Percentiles rank a stretch among this genome's conserved stretches.
Conservation (phyloP, 2,888 invertebrate species). For the Chorisops tibialis region DNA sequence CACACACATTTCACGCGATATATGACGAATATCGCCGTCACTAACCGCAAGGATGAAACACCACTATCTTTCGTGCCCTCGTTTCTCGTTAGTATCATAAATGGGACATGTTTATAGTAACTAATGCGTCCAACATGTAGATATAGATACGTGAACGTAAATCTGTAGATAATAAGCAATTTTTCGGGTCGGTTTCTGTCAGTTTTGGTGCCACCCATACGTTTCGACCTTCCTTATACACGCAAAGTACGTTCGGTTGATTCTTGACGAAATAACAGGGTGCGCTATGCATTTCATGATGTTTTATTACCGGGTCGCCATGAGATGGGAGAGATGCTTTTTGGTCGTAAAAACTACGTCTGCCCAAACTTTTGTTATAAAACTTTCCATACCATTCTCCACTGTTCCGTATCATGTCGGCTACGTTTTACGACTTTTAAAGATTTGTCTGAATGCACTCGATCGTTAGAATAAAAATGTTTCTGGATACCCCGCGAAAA, state of each 20-base stretch:
- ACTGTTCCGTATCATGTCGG: slow-evolving; percentile 23
- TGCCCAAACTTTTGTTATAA: slow-evolving; percentile 32
- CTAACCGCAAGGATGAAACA: neutral
- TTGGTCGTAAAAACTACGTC: slow-evolving; percentile 31
- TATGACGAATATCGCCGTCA: neutral
- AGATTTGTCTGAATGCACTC: slow-evolving; percentile 30
- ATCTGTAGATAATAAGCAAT: neutral
- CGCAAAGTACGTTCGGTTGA: slow-evolving; percentile 16
- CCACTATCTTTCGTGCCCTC: neutral
- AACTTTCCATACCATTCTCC: slow-evolving; percentile 28
- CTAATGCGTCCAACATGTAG: neutral
- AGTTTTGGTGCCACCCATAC: neutral
- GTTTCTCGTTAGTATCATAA: neutral
- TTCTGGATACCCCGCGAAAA: neutral
- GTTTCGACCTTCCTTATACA: neutral
- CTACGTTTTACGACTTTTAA: slow-evolving; percentile 30
- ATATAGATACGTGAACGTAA: no score
- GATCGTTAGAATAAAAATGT: slow-evolving; percentile 28
- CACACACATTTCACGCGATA: slow-evolving; percentile 2
- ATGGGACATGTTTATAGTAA: slow-evolving; percentile 8
- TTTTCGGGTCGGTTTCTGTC: neutral
- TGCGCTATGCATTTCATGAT: slow-evolving; percentile 28
- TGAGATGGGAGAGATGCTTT: slow-evolving; percentile 24
- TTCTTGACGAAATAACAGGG: slow-evolving; percentile 22
- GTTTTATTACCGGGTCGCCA: slow-evolving; percentile 30